Conservation (phyloP, 2,797 vertebrate genomes). For the Geotria australis region DNA sequence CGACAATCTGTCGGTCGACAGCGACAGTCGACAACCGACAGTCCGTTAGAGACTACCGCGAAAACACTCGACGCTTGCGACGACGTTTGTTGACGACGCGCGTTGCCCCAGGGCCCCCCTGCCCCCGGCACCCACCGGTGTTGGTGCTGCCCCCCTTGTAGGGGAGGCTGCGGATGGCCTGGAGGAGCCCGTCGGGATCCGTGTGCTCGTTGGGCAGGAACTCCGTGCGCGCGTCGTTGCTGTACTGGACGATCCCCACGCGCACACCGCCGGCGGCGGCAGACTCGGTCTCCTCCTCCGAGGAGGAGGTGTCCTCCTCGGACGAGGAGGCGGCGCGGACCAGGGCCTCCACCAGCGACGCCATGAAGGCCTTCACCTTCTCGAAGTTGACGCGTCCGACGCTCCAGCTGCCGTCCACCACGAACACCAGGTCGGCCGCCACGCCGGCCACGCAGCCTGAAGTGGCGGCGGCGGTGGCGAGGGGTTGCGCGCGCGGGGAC, state of each 20-base stretch:
- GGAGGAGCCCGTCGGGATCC: conserved; percentile 9
- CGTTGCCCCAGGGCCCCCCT: no score
- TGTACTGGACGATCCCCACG: neutral
- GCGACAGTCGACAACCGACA: no score
- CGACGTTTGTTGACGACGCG: no score
- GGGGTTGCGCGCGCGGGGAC: no score
- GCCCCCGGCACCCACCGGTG: conserved; percentile 14
- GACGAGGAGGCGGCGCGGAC: conserved; percentile 1
- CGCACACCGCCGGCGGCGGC: neutral
- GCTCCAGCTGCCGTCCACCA: conserved; percentile 64
- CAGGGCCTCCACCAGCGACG: conserved; percentile 41
- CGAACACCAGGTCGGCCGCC: conserved; percentile 44
- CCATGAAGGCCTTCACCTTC: conserved; percentile 37
- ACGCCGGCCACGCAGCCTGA: conserved; percentile 44
- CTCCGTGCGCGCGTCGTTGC: neutral
- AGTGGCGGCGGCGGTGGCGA: conserved; percentile 4
- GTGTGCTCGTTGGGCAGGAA: conserved; percentile 2
- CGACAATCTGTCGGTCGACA: no score
- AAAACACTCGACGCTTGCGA: no score
- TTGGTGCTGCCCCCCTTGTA: conserved; percentile 18
- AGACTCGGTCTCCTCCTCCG: no score
- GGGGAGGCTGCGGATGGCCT: conserved; percentile 10
- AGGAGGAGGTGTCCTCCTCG: no score
- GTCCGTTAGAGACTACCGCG: no score
- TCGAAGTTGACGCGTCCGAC: conserved; percentile 45